These are phyloP conservation scores for Amitus sp. DNA, from an alignment of 2,888 invertebrate genomes.

Conservation along the genomic window DNA sequence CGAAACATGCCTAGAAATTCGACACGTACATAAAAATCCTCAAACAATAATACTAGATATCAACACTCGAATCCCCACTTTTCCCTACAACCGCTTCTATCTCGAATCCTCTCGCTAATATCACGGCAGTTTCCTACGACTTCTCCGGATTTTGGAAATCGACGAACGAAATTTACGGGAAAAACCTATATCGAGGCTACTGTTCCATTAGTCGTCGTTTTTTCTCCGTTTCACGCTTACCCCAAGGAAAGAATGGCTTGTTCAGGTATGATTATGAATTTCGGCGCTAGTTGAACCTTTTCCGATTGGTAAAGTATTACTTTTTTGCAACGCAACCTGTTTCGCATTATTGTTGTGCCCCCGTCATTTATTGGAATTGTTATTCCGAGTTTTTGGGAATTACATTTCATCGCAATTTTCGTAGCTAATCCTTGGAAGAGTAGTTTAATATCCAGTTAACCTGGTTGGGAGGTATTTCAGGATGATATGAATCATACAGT, in stretches of 20 bases:
- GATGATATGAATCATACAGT: no score
- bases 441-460: no score
- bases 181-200: constrained; percentile 44
- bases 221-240: constrained; percentile 52
- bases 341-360: not conserved
- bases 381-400: no score
- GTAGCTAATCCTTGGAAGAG: no score
- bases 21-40: constrained; percentile 56
- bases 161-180: constrained; percentile 46
- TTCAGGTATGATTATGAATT: constrained; percentile 57
- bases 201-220: constrained; percentile 42
- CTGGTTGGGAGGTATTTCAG: no score
- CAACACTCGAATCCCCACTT: constrained; percentile 37
- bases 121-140: constrained; percentile 52
- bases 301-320: not conserved
- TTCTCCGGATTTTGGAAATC: constrained; percentile 36
- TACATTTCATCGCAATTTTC: no score
- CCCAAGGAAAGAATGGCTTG: constrained; percentile 49
- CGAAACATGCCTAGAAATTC: constrained; percentile 50
- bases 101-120: constrained; percentile 29
- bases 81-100: constrained; percentile 32
- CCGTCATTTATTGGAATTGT: constrained; percentile 4
- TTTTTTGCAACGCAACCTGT: constrained; percentile 6
- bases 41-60: constrained; percentile 52
- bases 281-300: constrained; percentile 19